Conservation (phyloP, 2,888 invertebrate genomes). For the Falcaria lacertinaria region DNA sequence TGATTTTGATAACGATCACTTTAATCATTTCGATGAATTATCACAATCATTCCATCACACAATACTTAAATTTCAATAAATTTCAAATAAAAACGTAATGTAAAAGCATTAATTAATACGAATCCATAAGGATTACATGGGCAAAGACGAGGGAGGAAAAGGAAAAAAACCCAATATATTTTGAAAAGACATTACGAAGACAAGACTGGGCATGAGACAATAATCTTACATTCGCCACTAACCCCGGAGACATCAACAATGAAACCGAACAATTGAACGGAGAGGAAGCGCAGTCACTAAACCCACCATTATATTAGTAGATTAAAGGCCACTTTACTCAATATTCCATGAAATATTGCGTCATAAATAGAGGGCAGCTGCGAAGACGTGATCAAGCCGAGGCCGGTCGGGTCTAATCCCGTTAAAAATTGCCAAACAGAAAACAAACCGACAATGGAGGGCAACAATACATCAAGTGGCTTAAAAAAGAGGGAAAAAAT, state of each 20-base stretch:
- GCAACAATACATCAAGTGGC: conserved; percentile 66
- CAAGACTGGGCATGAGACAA: conserved; percentile 24
- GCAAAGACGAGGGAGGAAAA: conserved; percentile 3
- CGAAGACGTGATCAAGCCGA: conserved; percentile 70
- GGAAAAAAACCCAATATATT: neutral
- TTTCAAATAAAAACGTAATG: too few species aligned
- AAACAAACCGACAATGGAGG: conserved; percentile 68
- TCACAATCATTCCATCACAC: too few species aligned
- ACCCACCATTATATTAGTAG: conserved; percentile 73
- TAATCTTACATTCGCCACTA: conserved; percentile 42
- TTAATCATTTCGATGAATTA: too few species aligned
- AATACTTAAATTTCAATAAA: too few species aligned
- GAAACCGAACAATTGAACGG: conserved; percentile 61
- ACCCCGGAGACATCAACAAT: conserved; percentile 47
- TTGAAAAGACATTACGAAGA: neutral
- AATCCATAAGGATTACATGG: too few species aligned
- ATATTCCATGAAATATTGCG: conserved; percentile 78
- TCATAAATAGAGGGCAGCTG: conserved; percentile 71
- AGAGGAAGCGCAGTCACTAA: conserved; percentile 43
- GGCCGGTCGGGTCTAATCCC: conserved; percentile 60
- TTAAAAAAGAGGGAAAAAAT: conserved; percentile 54
- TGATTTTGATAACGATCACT: too few species aligned
- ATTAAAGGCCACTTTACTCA: conserved; percentile 78
- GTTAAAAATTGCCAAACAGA: conserved; percentile 78
- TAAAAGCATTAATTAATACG: too few species aligned